Conservation (phyloP, 1,140 invertebrate species). For the Akabosia matsudoensis region DNA sequence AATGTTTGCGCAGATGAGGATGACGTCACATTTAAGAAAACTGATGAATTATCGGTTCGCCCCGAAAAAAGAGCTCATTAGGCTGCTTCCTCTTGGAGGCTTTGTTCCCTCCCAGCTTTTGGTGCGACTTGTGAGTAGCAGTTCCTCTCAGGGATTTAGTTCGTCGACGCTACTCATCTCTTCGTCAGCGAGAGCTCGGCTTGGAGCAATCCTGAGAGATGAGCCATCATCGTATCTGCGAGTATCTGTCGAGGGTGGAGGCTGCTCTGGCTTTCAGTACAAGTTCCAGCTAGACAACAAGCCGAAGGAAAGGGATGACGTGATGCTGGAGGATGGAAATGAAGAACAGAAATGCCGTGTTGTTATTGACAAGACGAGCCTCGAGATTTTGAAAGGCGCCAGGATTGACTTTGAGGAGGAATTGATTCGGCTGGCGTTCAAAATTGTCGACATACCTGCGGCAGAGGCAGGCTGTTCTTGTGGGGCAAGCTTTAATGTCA, state of each 20-base stretch:
- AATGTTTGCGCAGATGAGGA: too few relatives aligned
- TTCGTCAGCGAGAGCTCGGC: constrained; percentile 69
- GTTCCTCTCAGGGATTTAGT: too few relatives aligned
- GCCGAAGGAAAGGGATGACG: constrained; percentile 75
- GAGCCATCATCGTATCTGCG: constrained; percentile 60
- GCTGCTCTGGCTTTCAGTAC: constrained; percentile 99
- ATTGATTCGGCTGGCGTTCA: constrained; percentile 90
- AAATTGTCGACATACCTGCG: constrained; percentile 89
- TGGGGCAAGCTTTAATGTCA: constrained; percentile 61
- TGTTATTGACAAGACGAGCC: constrained; percentile 81
- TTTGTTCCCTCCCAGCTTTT: too few relatives aligned
- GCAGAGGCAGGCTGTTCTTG: constrained; percentile 97
- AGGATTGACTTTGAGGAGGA: constrained; percentile 94
- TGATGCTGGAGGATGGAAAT: neutral
- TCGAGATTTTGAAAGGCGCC: constrained; percentile 82
- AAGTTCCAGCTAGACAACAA: constrained; percentile 84
- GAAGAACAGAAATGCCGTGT: constrained; percentile 57
- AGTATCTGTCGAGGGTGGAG: constrained; percentile 88
- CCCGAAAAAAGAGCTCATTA: too few relatives aligned
- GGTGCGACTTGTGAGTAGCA: too few relatives aligned
- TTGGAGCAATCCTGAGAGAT: constrained; percentile 69
- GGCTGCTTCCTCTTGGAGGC: too few relatives aligned
- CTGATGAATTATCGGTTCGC: too few relatives aligned
- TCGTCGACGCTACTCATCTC: constrained; percentile 56
- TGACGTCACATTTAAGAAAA: too few relatives aligned